Evolutionary conservation across 2,888 invertebrate genomes (phyloP).

Genomic region (Leucophora obtusa): DNA sequence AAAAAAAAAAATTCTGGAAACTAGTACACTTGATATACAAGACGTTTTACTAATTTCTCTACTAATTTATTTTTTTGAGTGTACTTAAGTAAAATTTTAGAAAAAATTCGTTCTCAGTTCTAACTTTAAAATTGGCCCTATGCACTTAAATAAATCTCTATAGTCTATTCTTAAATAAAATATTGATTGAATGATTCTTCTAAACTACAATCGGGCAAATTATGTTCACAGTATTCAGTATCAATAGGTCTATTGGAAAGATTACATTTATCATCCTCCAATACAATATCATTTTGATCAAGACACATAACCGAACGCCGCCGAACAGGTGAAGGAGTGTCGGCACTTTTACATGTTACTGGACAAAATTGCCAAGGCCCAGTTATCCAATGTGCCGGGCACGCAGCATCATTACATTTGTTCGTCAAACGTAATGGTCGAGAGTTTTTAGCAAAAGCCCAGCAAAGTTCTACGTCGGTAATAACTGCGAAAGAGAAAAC

Average conservation of each 20-base stretch:
- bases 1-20: too few species aligned
- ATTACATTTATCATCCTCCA: slow-evolving; percentile 87
- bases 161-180: slow-evolving; percentile 64
- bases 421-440: slow-evolving; percentile 82
- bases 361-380: slow-evolving; percentile 93
- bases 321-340: slow-evolving; percentile 81
- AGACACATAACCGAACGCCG: slow-evolving; percentile 86
- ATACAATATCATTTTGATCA: slow-evolving; percentile 86
- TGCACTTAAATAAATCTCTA: slow-evolving; percentile 27
- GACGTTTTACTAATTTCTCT: too few species aligned
- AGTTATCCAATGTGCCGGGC: slow-evolving; percentile 90
- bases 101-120: too few species aligned
- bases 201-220: slow-evolving; percentile 74
- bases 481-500: slow-evolving; percentile 77
- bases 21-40: too few species aligned
- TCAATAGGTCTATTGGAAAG: slow-evolving; percentile 83
- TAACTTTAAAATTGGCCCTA: too few species aligned
- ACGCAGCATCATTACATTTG: slow-evolving; percentile 83
- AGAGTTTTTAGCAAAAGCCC: slow-evolving; percentile 80
- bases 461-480: slow-evolving; percentile 82
- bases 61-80: not conserved
- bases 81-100: too few species aligned
- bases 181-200: slow-evolving; percentile 57
- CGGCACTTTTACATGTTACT: slow-evolving; percentile 81
- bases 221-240: slow-evolving; percentile 82